phyloP scores from a whole-genome alignment of 2,113 vertebrate genomes.

The Eulemur macaco region DNA sequence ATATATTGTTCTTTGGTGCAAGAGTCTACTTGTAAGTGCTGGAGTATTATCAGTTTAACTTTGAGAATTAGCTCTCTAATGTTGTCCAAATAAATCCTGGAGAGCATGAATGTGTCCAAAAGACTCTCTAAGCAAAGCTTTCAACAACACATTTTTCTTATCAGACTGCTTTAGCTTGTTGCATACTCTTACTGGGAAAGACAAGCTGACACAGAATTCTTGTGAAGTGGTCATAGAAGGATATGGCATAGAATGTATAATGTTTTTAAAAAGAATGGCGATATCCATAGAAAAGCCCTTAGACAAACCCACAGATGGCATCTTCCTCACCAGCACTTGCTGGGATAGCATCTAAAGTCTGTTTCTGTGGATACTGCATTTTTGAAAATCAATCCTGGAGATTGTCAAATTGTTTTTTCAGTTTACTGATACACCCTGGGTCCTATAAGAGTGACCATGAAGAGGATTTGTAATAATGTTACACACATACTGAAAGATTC shows the following conservation, averaged over 20 bases:
- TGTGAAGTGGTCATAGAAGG: not conserved
- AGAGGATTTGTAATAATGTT: slow-evolving; percentile 29
- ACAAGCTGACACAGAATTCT: not conserved
- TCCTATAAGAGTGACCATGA: not conserved
- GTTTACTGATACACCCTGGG: not conserved
- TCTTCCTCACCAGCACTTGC: not conserved
- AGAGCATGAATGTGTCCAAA: not conserved
- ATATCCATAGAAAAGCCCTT: not conserved
- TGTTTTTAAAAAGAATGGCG: not conserved
- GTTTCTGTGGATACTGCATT: slow-evolving; percentile 31
- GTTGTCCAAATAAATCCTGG: not conserved
- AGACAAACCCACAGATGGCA: not conserved
- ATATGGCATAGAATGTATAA: not conserved
- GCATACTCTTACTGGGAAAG: slow-evolving; percentile 9
- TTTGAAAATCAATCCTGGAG: slow-evolving; percentile 40
- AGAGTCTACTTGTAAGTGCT: not conserved
- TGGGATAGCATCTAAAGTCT: not conserved
- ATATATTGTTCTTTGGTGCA: not conserved
- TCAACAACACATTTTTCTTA: not conserved
- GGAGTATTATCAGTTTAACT: not conserved
- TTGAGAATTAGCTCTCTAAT: not conserved
- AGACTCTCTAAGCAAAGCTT: not conserved
- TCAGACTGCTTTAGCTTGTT: not conserved
- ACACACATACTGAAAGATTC: not conserved
- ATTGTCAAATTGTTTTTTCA: slow-evolving; percentile 56